Percentiles rank a stretch among this genome's conserved stretches.
phyloP scores from a whole-genome alignment of 2,888 invertebrate species.

The Barypeithes pellucidus region DNA sequence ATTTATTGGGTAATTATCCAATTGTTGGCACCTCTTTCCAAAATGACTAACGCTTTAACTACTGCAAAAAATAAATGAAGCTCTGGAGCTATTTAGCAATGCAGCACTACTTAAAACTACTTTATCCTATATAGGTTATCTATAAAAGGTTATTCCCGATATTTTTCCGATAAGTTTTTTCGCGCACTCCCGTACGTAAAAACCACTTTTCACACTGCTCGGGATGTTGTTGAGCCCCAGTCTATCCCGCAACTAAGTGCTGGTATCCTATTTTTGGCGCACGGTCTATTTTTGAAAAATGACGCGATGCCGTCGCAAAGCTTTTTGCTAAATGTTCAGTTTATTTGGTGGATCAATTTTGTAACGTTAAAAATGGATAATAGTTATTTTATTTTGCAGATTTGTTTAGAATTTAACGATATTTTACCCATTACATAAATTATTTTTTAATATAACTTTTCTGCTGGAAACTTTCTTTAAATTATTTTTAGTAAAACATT shows the following conservation, averaged over 20 bases:
- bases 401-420: conserved; percentile 7
- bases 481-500: no score
- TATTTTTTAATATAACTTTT: no score
- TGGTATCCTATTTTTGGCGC: conserved; percentile 46
- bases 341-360: conserved; percentile 1
- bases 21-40: background rate
- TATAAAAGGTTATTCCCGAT: conserved; percentile 17
- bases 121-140: conserved; percentile 6
- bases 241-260: conserved; percentile 39
- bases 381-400: conserved; percentile 4
- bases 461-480: no score
- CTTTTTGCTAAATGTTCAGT: conserved; percentile 17
- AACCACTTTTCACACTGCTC: conserved; percentile 46
- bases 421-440: background rate
- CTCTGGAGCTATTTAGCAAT: no score
- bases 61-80: background rate
- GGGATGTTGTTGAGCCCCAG: conserved; percentile 34
- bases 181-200: conserved; percentile 33
- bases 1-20: no score
- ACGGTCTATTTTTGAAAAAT: conserved; percentile 48
- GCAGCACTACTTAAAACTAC: background rate
- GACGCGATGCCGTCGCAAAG: conserved; percentile 29
- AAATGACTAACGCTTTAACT: background rate
- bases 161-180: background rate
- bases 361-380: background rate